These are phyloP conservation scores for Tyrophagus putrescentiae DNA, from an alignment of 1,140 invertebrate genomes.

Conservation along the genomic window DNA sequence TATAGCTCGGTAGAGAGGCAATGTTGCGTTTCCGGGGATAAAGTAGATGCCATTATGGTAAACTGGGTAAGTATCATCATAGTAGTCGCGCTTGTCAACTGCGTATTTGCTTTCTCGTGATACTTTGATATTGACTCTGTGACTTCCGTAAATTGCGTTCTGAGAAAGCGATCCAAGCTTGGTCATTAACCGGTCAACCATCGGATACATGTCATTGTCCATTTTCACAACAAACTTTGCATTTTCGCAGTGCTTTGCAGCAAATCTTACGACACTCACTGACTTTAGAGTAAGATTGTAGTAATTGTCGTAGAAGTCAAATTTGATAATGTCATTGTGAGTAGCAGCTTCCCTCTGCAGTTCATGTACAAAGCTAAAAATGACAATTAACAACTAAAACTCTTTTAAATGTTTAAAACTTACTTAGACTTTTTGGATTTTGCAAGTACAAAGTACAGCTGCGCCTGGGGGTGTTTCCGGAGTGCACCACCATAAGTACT, in stretches of 20 bases:
- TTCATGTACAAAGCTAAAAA: constrained; percentile 12
- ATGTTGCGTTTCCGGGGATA: constrained; percentile 13
- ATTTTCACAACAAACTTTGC: constrained; percentile 59
- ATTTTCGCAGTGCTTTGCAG: constrained; percentile 45
- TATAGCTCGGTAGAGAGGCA: constrained; percentile 41
- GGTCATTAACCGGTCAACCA: constrained; percentile 37
- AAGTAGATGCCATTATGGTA: constrained; percentile 71
- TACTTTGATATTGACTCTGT: constrained; percentile 62
- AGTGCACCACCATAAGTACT: neutral
- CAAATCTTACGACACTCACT: constrained; percentile 33
- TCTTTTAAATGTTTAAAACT: neutral
- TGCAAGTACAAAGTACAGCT: neutral
- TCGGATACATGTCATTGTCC: constrained; percentile 69
- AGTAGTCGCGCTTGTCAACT: constrained; percentile 55
- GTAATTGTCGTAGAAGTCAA: constrained; percentile 31
- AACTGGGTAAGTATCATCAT: constrained; percentile 51
- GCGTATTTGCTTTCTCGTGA: constrained; percentile 69
- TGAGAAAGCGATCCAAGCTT: constrained; percentile 1
- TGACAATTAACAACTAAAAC: neutral
- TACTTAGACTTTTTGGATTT: neutral
- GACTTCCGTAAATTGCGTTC: constrained; percentile 50
- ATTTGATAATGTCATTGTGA: constrained; percentile 27
- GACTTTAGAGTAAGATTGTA: constrained; percentile 32
- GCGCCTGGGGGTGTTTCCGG: neutral
- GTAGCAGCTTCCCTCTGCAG: constrained; percentile 25